Conservation (phyloP, 2,113 vertebrate genomes). For the Onychostoma macrolepis region DNA sequence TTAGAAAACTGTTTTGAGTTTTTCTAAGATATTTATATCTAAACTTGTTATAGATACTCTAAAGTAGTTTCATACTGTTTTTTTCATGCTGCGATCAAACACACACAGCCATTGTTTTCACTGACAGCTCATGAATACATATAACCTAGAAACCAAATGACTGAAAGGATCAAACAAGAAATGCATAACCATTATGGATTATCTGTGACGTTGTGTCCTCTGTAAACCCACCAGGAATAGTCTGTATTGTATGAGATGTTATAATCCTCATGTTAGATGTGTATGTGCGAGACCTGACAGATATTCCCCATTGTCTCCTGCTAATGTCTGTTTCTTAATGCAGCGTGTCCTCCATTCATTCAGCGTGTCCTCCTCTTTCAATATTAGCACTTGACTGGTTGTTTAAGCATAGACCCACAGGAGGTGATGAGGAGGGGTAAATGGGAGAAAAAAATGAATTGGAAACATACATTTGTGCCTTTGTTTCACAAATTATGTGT, state of each 20-base stretch:
- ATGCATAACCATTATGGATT: conserved; percentile 22
- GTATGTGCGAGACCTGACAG: conserved; percentile 30
- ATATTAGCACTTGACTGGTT: conserved; percentile 28
- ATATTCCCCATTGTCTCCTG: conserved; percentile 12
- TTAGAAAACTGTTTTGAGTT: background rate
- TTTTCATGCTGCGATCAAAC: background rate
- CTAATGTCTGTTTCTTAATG: conserved; percentile 34
- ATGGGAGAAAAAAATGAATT: background rate
- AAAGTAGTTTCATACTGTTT: background rate
- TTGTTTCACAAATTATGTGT: background rate
- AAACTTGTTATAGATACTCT: background rate
- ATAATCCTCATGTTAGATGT: conserved; percentile 36
- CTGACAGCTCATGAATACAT: background rate
- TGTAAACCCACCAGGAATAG: background rate
- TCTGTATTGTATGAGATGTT: background rate
- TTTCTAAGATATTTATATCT: background rate
- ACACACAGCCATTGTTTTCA: background rate
- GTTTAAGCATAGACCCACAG: background rate
- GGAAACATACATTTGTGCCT: background rate
- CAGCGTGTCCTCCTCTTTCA: conserved; percentile 30
- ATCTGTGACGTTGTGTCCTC: conserved; percentile 12
- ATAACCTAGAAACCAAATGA: background rate
- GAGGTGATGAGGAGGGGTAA: conserved; percentile 29
- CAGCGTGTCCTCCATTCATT: conserved; percentile 24
- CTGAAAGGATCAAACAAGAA: background rate